Percentiles rank a stretch among this genome's conserved stretches.
Conservation (phyloP, 2,797 vertebrate species). For the Zenarchopterus dispar region DNA sequence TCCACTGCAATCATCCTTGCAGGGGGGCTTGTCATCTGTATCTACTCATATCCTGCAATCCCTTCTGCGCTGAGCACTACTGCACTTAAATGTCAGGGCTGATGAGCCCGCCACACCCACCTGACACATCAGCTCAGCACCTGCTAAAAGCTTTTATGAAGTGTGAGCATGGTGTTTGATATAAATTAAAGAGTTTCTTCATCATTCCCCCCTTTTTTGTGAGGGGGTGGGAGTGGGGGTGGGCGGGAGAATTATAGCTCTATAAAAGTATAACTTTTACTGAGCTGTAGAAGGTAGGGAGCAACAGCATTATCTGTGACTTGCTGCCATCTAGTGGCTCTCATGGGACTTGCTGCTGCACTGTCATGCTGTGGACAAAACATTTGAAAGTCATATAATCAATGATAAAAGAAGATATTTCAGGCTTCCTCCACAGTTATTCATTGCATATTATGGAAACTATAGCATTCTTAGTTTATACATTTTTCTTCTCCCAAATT, state of each 20-base stretch:
- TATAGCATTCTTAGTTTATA: no score
- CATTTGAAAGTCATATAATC: no score
- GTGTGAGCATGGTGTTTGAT: conserved; percentile 67
- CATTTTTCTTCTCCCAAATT: no score
- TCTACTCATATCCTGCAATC: conserved; percentile 94
- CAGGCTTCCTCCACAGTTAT: no score
- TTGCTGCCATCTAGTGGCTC: conserved; percentile 78
- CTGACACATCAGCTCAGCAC: conserved; percentile 76
- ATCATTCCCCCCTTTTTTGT: conserved; percentile 13
- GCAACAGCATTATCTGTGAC: conserved; percentile 28
- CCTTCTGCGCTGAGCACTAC: conserved; percentile 94
- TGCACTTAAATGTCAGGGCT: conserved; percentile 99
- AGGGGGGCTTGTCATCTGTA: conserved; percentile 87
- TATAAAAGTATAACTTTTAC: conserved; percentile 56
- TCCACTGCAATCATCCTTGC: conserved; percentile 95
- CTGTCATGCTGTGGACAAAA: no score
- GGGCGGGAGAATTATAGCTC: conserved; percentile 36
- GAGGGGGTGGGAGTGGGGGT: not conserved
- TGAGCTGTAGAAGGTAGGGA: conserved; percentile 24
- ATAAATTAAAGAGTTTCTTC: conserved; percentile 71
- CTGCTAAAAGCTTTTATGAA: conserved; percentile 83
- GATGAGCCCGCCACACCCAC: conserved; percentile 86
- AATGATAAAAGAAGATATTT: no score
- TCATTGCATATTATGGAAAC: no score
- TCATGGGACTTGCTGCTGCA: conserved; percentile 3